Conservation (phyloP, 2,113 vertebrate genomes). For the Hyaena hyaena region DNA sequence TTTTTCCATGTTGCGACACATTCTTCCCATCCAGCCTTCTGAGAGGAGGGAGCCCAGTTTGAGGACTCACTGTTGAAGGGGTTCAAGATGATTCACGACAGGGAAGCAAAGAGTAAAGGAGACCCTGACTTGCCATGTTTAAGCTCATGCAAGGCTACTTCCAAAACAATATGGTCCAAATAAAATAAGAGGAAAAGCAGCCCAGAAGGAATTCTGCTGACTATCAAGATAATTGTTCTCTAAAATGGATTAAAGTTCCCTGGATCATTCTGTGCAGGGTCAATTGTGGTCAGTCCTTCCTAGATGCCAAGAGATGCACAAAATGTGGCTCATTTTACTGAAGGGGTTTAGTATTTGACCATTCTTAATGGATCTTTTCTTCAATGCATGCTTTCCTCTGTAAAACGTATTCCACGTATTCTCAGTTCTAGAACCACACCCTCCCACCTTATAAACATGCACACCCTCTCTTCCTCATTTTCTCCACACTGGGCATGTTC, state of each 20-base stretch:
- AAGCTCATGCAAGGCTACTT: conserved; percentile 5
- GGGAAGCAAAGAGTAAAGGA: neutral
- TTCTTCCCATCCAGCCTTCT: neutral
- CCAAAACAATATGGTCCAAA: conserved; percentile 54
- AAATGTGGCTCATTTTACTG: conserved; percentile 22
- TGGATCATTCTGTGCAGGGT: conserved; percentile 27
- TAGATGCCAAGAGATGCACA: conserved; percentile 48
- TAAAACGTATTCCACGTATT: conserved; percentile 12
- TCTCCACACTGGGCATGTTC: neutral
- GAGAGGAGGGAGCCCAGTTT: neutral
- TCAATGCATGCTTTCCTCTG: neutral
- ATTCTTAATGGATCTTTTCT: conserved; percentile 24
- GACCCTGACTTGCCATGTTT: neutral
- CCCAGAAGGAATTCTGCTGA: conserved; percentile 43
- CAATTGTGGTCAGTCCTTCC: conserved; percentile 53
- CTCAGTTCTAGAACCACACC: neutral
- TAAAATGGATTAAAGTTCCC: conserved; percentile 50
- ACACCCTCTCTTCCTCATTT: neutral
- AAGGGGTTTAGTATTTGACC: neutral
- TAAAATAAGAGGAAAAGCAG: conserved; percentile 55
- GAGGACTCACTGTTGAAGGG: neutral
- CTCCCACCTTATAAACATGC: neutral
- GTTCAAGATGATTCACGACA: neutral
- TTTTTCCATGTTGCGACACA: neutral
- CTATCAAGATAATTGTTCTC: conserved; percentile 55